Conservation (phyloP, 2,888 invertebrate genomes). For the Xestia ashworthii region DNA sequence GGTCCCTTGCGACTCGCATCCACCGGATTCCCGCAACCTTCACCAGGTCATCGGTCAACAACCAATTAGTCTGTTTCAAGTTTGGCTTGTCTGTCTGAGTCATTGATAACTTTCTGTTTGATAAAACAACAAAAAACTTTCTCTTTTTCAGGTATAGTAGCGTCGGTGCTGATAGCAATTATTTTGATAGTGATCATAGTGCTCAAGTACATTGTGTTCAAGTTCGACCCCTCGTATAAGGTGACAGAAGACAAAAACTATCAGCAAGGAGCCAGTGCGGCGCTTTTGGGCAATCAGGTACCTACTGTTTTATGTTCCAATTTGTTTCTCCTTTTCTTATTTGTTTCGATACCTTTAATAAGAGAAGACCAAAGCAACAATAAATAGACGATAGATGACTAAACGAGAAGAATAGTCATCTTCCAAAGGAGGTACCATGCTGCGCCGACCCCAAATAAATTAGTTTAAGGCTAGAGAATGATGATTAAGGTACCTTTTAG, state of each 20-base stretch:
- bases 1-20: too few species aligned
- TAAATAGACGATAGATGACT: not conserved
- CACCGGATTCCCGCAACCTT: too few species aligned
- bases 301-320: conserved; percentile 47
- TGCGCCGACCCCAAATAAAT: not conserved
- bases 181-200: conserved; percentile 97
- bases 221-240: conserved; percentile 97
- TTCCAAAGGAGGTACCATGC: not conserved
- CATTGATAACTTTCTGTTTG: too few species aligned
- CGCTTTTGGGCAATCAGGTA: conserved; percentile 92
- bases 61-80: not conserved
- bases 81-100: too few species aligned
- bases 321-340: not conserved
- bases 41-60: too few species aligned
- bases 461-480: not conserved
- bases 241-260: conserved; percentile 96
- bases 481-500: not conserved
- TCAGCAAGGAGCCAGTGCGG: conserved; percentile 95
- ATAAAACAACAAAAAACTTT: not conserved
- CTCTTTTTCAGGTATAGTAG: conserved; percentile 92
- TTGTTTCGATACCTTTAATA: not conserved
- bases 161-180: conserved; percentile 97
- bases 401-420: not conserved
- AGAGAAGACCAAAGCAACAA: not conserved
- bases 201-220: conserved; percentile 95